Conservation (phyloP, 2,113 vertebrate genomes). For the Glaucomys volans region DNA sequence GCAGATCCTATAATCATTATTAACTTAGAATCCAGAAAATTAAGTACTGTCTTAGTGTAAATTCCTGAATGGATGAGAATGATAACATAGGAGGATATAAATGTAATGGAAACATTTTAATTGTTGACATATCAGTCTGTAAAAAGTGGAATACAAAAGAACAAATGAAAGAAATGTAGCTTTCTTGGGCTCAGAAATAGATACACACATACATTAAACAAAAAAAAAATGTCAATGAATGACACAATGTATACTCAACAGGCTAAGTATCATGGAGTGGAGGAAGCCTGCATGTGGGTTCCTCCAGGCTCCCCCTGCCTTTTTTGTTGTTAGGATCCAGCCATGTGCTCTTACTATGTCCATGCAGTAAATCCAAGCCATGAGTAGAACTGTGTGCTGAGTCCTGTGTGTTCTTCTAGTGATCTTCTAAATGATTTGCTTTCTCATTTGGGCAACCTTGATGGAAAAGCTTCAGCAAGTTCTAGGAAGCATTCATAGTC, state of each 20-base stretch:
- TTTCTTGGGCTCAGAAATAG: background rate
- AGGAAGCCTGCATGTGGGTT: rapidly evolving
- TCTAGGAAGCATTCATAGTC: background rate
- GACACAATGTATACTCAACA: background rate
- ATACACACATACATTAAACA: background rate
- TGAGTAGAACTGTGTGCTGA: background rate
- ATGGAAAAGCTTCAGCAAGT: background rate
- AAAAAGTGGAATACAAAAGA: background rate
- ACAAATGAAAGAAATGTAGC: background rate
- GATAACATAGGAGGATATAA: background rate
- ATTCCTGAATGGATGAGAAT: background rate
- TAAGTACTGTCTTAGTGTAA: background rate
- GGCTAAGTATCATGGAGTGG: too few relatives aligned
- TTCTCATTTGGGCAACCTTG: background rate
- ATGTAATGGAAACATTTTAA: background rate
- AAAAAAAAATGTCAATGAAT: constrained; percentile 3
- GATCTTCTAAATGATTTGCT: background rate
- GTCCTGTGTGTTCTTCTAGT: background rate
- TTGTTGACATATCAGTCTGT: background rate
- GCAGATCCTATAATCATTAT: background rate
- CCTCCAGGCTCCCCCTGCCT: background rate
- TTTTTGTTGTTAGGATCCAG: background rate
- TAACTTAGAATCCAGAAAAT: constrained; percentile 15
- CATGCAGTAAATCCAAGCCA: background rate
- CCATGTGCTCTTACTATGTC: background rate